Base-by-base conservation (phyloP, 92 coral and sea anemone genomes). In the Scolanthus callimorphus region DNA sequence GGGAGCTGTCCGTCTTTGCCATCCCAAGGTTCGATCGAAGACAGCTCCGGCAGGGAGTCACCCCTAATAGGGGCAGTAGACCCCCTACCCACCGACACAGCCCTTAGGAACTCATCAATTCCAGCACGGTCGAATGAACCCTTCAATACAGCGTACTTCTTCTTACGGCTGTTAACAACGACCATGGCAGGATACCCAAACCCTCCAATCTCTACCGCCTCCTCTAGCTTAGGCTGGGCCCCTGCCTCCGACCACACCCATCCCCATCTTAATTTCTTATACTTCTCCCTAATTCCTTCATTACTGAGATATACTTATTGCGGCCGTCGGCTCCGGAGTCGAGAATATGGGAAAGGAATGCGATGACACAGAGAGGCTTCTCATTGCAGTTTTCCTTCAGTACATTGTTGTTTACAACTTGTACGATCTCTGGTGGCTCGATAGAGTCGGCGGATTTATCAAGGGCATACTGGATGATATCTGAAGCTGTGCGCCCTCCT, bases 181-280 rank as follows among this genome's bases (percentile, higher is more conserved):
- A 77, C 96, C 64, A 92, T 70, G 3, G 97, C 91, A 8, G 97
- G 97, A 50, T 92, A 92, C 3, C 97, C 97, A 66, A 92, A 92
- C 20, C 97, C 97, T 30, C 97, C 97, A 68, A 92, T 63, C 29
- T 90, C 97, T 10, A 92, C 60, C 25, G 92, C 81, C 28, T 80
- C 90, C 45, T 92, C 97, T 10, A 92, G 96, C 63, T 88, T 92
- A n/a, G 65, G 27, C 44, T 92, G 97, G 8, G 79, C 73, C 31
- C 96, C 97, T 45, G 96, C 97, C 57, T 92, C 97, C 2, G 83
- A 70, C 97, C 97, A 92, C 51, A 88, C 57, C 96, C 96, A 92
- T 0, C 97, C 97, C 97, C 97, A 92, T 65, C 63, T 21, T 13
- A 77, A 79, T 45, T 76, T 84, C 79, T 92, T 92, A 84, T 92